phyloP scores from a whole-genome alignment of 2,888 invertebrate species.

The Drosophila macrospina region DNA sequence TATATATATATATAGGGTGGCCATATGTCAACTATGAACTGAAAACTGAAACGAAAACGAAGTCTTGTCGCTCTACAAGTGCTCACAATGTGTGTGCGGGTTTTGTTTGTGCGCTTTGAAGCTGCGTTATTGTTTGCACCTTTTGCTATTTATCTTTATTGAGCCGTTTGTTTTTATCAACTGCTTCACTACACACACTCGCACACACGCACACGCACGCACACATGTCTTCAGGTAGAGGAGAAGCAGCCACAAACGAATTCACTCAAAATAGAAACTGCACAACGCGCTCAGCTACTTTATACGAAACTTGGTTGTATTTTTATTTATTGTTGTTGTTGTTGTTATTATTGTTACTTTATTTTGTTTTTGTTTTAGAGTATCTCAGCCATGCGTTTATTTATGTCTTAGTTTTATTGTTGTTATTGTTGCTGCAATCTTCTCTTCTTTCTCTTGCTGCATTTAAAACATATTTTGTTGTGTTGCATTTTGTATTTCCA shows the following conservation, averaged over 20 bases:
- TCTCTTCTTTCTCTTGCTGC: conserved; percentile 39
- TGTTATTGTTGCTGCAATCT: conserved; percentile 58
- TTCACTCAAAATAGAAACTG: conserved; percentile 74
- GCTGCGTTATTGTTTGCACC: conserved; percentile 67
- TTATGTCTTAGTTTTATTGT: conserved; percentile 62
- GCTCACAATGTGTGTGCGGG: not conserved
- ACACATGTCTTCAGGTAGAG: conserved; percentile 58
- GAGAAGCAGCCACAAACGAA: conserved; percentile 53
- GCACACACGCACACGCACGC: conserved; percentile 26
- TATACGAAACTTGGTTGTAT: conserved; percentile 62
- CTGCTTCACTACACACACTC: conserved; percentile 61
- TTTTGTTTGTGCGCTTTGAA: conserved; percentile 22
- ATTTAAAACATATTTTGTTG: conserved; percentile 30
- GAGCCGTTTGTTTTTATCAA: conserved; percentile 76
- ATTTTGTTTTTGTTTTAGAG: conserved; percentile 23
- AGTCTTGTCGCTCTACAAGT: not conserved
- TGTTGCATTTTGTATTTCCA: conserved; percentile 45
- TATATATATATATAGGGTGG: not conserved
- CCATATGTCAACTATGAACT: conserved; percentile 14
- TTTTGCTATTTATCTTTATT: conserved; percentile 79
- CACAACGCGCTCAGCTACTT: conserved; percentile 70
- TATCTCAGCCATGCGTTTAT: conserved; percentile 62
- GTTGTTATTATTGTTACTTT: conserved; percentile 33
- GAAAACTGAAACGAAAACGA: not conserved
- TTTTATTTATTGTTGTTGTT: conserved; percentile 42